These are phyloP conservation scores for Drosophila kikkawai DNA, from an alignment of 1,140 invertebrate genomes.

Conservation along the genomic window DNA sequence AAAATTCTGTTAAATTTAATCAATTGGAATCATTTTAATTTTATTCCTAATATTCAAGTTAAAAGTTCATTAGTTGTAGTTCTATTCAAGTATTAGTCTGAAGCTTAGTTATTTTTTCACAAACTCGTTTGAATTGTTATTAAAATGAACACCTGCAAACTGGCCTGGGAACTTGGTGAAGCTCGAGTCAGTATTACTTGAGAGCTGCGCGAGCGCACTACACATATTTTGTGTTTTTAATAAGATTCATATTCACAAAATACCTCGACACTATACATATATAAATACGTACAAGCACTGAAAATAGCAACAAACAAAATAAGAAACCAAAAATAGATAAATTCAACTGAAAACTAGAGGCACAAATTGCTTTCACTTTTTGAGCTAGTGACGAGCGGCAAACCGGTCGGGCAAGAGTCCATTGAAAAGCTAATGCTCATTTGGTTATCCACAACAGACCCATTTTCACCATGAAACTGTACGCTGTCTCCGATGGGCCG, in stretches of 20 bases:
- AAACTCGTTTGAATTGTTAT: constrained; percentile 41
- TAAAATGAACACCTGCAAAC: constrained; percentile 42
- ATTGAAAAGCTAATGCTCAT: constrained; percentile 23
- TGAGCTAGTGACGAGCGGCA: constrained; percentile 22
- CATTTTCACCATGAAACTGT: constrained; percentile 87
- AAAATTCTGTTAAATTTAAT: too few relatives aligned
- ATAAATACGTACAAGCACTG: not conserved
- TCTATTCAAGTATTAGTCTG: not conserved
- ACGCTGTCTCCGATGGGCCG: constrained; percentile 90
- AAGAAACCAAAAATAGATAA: constrained; percentile 49
- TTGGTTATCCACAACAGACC: constrained; percentile 55
- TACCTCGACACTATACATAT: not conserved
- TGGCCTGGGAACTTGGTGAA: not conserved
- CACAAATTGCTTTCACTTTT: constrained; percentile 65
- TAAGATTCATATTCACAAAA: constrained; percentile 13
- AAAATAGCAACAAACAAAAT: constrained; percentile 39
- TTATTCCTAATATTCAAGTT: not conserved
- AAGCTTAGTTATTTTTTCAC: too few relatives aligned
- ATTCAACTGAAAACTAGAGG: constrained; percentile 1
- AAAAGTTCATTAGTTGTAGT: not conserved
- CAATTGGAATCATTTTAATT: not conserved
- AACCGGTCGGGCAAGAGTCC: constrained; percentile 61
- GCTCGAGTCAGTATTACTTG: constrained; percentile 40
- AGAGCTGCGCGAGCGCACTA: constrained; percentile 43
- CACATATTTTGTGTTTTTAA: constrained; percentile 29